Evolutionary conservation across 2,888 invertebrate species (phyloP).

Genomic region (Acanthosepion lycidas): DNA sequence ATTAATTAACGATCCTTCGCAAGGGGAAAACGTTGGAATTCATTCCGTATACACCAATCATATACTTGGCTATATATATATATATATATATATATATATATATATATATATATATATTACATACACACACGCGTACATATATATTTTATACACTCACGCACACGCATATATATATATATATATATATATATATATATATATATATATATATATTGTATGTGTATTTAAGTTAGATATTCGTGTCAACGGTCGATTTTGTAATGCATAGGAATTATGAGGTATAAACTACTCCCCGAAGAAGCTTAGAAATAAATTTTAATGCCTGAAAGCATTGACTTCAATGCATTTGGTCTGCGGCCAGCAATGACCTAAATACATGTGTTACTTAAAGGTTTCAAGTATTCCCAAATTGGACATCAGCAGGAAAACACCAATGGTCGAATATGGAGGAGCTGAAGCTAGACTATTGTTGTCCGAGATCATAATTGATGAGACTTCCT

Average conservation of each 20-base stretch:
- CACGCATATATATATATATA: too few species aligned
- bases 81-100: neutral
- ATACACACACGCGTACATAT: too few species aligned
- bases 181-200: too few species aligned
- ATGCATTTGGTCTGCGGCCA: neutral
- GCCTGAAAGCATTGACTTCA: neutral
- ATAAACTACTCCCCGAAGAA: neutral
- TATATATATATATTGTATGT: too few species aligned
- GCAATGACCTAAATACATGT: neutral
- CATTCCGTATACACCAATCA: too few species aligned
- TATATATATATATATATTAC: too few species aligned
- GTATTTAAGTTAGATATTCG: neutral
- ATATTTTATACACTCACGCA: too few species aligned
- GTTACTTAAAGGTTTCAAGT: neutral
- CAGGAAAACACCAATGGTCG: neutral
- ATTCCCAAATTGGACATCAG: constrained; percentile 33
- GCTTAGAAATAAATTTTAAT: neutral
- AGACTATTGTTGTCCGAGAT: neutral
- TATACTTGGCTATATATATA: too few species aligned
- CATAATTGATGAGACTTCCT: neutral
- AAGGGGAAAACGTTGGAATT: too few species aligned
- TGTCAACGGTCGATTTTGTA: neutral
- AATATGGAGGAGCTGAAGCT: neutral
- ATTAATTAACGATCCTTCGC: too few species aligned
- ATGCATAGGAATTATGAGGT: neutral